phyloP scores from a whole-genome alignment of 2,113 vertebrate genomes.

The Anarhynchus alexandrinus region DNA sequence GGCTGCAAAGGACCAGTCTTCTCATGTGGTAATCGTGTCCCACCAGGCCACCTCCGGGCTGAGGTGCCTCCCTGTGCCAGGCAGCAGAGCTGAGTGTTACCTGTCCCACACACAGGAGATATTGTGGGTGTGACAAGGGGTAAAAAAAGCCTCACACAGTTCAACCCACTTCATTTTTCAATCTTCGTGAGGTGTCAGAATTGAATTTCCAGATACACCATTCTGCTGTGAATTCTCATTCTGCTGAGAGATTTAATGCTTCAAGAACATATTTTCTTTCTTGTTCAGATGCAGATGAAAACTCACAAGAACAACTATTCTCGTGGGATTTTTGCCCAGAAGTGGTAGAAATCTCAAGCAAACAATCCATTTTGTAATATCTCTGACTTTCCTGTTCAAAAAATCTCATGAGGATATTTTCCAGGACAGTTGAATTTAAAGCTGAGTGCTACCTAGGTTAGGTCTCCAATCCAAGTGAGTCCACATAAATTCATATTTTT shows the following conservation, averaged over 20 bases:
- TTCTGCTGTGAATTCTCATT: neutral
- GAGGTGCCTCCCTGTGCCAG: neutral
- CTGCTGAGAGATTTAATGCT: neutral
- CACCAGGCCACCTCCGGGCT: neutral
- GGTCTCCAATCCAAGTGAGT: neutral
- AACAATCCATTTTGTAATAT: neutral
- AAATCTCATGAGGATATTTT: conserved; percentile 2
- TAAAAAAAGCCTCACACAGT: neutral
- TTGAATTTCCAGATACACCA: neutral
- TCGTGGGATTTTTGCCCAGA: neutral
- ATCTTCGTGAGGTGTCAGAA: neutral
- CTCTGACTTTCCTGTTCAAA: neutral
- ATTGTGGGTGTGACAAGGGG: neutral
- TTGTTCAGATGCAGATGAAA: conserved; percentile 5
- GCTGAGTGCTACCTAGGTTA: neutral
- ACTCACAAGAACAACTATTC: neutral
- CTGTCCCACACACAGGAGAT: neutral
- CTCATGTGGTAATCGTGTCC: fast-evolving
- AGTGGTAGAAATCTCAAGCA: neutral
- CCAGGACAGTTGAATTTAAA: neutral
- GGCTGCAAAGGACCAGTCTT: neutral
- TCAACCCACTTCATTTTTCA: neutral
- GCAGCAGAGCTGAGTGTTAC: neutral
- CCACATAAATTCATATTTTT: neutral
- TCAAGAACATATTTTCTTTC: neutral